phyloP scores from a whole-genome alignment of 2,797 vertebrate genomes.

The Tenualosa thibaudeaui region DNA sequence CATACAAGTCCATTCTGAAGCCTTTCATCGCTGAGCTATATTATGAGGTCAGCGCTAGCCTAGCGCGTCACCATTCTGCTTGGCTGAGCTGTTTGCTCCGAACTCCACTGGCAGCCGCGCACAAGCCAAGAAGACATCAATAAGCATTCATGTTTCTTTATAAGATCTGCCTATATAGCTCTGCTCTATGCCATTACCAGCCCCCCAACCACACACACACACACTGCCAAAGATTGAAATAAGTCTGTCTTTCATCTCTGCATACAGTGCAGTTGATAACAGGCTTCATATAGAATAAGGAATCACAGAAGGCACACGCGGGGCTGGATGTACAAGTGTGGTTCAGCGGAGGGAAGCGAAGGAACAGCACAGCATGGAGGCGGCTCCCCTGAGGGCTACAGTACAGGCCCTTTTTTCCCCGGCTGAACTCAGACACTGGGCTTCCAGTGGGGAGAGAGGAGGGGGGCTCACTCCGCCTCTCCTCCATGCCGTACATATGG shows the following conservation, averaged over 20 bases:
- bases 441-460: neutral
- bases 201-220: no score
- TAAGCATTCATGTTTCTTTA: slow-evolving; percentile 7
- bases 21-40: neutral
- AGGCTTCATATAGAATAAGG: slow-evolving; percentile 22
- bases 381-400: neutral
- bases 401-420: neutral
- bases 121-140: slow-evolving; percentile 19
- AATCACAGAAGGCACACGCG: neutral
- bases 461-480: neutral
- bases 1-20: slow-evolving; percentile 1
- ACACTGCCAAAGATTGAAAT: neutral
- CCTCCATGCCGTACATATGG: slow-evolving; percentile 22
- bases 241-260: slow-evolving; percentile 10
- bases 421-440: neutral
- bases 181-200: neutral
- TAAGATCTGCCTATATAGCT: neutral
- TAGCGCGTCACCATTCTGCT: neutral
- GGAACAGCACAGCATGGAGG: neutral
- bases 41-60: neutral
- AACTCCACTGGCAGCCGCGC: neutral
- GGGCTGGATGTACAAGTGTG: neutral
- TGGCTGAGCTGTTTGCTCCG: neutral
- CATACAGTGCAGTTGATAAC: neutral
- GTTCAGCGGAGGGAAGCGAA: neutral